Percentiles rank a stretch among this genome's conserved stretches.
Conservation (phyloP, 2,113 vertebrate species). For the Alectura lathami region DNA sequence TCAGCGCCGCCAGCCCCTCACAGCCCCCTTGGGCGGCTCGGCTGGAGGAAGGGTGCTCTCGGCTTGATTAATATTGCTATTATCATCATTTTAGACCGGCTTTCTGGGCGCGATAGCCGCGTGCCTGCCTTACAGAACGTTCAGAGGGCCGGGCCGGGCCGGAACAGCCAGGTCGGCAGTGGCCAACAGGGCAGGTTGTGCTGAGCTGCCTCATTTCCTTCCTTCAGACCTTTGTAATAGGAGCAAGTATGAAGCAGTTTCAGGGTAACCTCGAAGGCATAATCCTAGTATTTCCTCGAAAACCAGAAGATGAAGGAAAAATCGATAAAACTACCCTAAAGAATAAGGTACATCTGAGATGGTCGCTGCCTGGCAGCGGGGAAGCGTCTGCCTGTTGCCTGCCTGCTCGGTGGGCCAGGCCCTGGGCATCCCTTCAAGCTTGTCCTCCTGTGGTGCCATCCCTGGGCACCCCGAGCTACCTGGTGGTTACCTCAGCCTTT, state of each 20-base stretch:
- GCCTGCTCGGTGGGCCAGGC: not conserved
- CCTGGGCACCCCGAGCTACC: not conserved
- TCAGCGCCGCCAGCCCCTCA: not conserved
- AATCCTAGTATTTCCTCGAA: not conserved
- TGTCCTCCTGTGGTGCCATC: no score
- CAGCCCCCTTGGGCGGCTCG: no score
- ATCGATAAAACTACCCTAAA: fast-evolving
- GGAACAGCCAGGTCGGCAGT: no score
- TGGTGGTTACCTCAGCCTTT: not conserved
- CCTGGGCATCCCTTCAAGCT: not conserved
- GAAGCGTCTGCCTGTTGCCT: not conserved
- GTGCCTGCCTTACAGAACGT: not conserved
- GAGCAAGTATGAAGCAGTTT: fast-evolving
- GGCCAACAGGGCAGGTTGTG: fast-evolving
- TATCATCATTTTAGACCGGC: fast-evolving
- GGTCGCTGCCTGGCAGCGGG: not conserved
- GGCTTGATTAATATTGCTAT: fast-evolving
- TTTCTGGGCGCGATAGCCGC: fast-evolving
- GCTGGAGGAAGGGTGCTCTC: fast-evolving
- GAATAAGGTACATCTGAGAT: not conserved
- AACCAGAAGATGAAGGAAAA: not conserved
- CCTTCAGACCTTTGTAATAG: fast-evolving
- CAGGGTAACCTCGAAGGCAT: fast-evolving
- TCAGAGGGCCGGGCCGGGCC: fast-evolving
- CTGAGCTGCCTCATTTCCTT: fast-evolving